Base-by-base conservation (phyloP, 53 echinoderm and acorn worm genomes). In the Henricia sp. region DNA sequence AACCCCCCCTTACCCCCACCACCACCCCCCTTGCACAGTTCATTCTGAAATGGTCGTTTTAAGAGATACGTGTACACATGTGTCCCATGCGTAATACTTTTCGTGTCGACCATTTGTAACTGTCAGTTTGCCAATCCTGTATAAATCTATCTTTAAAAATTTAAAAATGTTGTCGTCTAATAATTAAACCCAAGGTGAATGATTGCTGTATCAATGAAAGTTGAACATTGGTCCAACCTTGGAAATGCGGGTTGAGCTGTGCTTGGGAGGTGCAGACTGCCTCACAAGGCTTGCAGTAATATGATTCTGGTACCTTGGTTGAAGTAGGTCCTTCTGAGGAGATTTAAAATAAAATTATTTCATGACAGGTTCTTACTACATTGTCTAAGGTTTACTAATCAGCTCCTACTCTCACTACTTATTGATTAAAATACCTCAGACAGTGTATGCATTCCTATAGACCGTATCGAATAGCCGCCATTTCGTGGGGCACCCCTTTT, bases 161-260 rank as follows among this genome's bases (percentile, higher is more conserved):
- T 46, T 54, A 21, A 54, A 4, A 4, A 19, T 4, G 20, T 54
- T 24, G 62, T 16, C 62, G 6, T 27, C 29, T 4, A 6, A 24
- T 16, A 60, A 29, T 60, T 24, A 4, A 19, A 13, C 19, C 13
- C 3, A 19, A 10, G 13, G 54, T 54, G 20, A n/a, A 4, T 54
- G 13, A 4, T 4, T 9, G 23, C n/a, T 37, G n/a, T n/a, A 39
- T 20, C 23, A 68, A 37, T 0, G 28, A 34, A 23, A 6, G 4
- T 63, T 21, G 1, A 41, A 40, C 13, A 9, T 26, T 27, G 23
- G 26, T 19, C 42, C 16, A 27, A 77, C 77, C 77, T 77, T 39
- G 43, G 60, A 26, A 59, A 10, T 77, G 77, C 11, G 58, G 77
- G 4, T 77, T 60, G 30, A 77, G 43, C 43, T 77, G 77, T 40